phyloP scores from a whole-genome alignment of 2,113 vertebrate genomes.

The Eublepharis macularius region DNA sequence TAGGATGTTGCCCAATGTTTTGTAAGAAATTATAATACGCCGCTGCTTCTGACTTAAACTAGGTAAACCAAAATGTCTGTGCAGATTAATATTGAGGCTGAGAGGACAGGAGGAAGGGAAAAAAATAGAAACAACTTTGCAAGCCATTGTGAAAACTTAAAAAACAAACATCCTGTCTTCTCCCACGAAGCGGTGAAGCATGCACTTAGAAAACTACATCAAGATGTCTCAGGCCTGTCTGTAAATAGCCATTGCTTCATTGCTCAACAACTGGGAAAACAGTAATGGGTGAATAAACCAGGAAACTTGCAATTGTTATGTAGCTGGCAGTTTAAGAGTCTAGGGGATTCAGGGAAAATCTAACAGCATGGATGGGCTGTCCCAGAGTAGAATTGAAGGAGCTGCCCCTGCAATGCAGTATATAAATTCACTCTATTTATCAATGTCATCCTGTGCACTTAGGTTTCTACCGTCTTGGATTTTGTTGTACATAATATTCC shows the following conservation, averaged over 20 bases:
- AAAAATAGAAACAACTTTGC: neutral
- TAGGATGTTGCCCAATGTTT: no score
- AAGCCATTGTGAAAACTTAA: neutral
- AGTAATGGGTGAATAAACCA: neutral
- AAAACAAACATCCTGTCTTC: neutral
- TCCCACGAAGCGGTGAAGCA: neutral
- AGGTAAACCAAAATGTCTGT: conserved; percentile 31
- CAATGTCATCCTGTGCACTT: neutral
- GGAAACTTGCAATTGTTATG: neutral
- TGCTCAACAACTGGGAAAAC: neutral
- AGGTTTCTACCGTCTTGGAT: conserved; percentile 18
- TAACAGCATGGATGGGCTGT: neutral
- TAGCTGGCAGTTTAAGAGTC: neutral
- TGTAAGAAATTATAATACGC: no score
- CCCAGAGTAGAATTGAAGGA: neutral
- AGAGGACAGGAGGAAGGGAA: neutral
- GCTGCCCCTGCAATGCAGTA: neutral
- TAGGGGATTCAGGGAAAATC: neutral
- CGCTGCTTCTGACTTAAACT: conserved; percentile 32
- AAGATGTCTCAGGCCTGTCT: neutral
- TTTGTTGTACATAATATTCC: neutral
- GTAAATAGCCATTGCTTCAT: neutral
- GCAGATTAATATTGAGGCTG: conserved; percentile 17
- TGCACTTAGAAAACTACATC: neutral
- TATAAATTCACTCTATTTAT: conserved; percentile 28